Base-by-base conservation (phyloP, 2,113 vertebrate species). In the Mirounga angustirostris region DNA sequence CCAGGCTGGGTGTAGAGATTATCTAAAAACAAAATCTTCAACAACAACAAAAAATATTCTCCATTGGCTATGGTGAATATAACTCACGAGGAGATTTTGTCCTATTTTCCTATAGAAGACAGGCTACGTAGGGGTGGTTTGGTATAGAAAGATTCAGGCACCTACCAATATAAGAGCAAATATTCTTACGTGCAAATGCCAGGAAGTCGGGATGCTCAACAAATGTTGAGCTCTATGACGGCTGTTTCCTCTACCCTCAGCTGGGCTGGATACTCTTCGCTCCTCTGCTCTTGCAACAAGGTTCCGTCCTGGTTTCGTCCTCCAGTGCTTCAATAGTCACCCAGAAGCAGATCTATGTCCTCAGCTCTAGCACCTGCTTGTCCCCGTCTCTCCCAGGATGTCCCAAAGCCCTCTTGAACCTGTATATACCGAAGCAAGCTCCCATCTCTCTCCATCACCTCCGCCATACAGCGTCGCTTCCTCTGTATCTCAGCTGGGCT, bases 71-170 rank as follows among this genome's bases (percentile, higher is more conserved):
- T 33, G 33, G 52, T 84, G 30, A 83, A 1, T 69, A 19, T 83
- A 94, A 96, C 26, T 76, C 59, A 67, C 15, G n/a, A 89, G 91
- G 87, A 91, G 58, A 88, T 86, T 92, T 92, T 96, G 71, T 93
- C 81, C 78, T 65, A 30, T 67, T 80, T 88, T 82, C 43, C 52
- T 91, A 24, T 73, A 74, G 28, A 92, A 85, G 26, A 88, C 26
- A 87, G 2, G 21, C 28, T 89, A 78, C 14, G 4, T 50, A 97
- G 88, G 54, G 54, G 21, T 73, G 13, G 54, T 76, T 93, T 82
- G 73, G 81, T 87, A 86, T 58, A 43, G 69, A 89, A 90, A 61
- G 26, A 85, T 81, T 30, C 76, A 85, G 97, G 59, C 58, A 91
- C 95, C 96, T 97, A 83, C 3, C 0, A 88, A 95, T 19, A 83